Base-by-base conservation (phyloP, 2,888 invertebrate species). In the Euclidia mi region DNA sequence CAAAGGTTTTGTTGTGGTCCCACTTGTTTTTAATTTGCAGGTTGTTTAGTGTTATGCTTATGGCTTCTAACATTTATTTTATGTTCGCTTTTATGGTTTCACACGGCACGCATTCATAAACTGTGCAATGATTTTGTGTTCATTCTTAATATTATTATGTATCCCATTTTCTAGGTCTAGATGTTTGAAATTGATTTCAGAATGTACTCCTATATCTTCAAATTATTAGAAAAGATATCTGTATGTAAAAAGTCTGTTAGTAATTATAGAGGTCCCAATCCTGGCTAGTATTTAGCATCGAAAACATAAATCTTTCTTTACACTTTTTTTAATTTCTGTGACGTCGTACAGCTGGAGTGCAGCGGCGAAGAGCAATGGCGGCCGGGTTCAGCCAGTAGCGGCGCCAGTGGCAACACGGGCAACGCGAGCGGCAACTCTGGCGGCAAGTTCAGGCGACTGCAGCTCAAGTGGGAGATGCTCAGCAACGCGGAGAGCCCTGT, bases 391-490 rank as follows among this genome's bases (percentile, higher is more conserved):
- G 94, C 92, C 4, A 90, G 90, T 55, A 94, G 94, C 62, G 88
- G 88, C 14, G 91, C 89, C 14, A 92, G 93, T 65, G 90, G 79
- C 11, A 88, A 90, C 65, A 90, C 92, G 0, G 86, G 89, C 53
- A 96, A 95, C 45, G 96, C 96, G 14, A 92, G 90, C 78, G 89
- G 87, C 71, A 86, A 92, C 71, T 96, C 96, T 3, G 96, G 96
- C 7, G 95, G 95, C 58, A 96, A 97, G 79, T 98, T 97, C 91
- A 95, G 96, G 15, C 95, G 96, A 64, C 89, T 98, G 56, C 97
- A 97, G 79, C 96, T 97, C 80, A 97, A 97, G 79, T 98, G 98
- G 98, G 97, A 98, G 83, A 95, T 97, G 91, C 94, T 97, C 65
- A 96, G 96, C 68, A 91, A 89, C 59, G 94, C 91, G 0, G 94